Percentiles rank a stretch among this genome's conserved stretches.
Evolutionary conservation across 30 jellyfish, hydroid and myxozoan species (phyloP).

Genomic region (Calvadosia cruxmelitensis): DNA sequence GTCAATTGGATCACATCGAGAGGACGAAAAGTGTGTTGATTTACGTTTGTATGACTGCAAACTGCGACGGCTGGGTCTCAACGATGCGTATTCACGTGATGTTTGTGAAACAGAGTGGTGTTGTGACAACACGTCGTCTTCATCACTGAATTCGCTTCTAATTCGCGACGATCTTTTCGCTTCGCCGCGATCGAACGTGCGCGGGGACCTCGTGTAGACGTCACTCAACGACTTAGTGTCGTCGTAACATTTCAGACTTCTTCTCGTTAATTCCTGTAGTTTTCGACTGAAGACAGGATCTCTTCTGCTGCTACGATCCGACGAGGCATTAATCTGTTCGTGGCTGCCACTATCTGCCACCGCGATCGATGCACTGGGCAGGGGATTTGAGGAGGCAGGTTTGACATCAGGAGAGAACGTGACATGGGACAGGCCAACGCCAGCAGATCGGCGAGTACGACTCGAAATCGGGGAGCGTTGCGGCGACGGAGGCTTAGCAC

Average conservation of each 20-base stretch:
- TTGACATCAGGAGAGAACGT: too few species aligned
- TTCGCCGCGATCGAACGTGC: too few species aligned
- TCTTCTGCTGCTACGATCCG: not conserved
- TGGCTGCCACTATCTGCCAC: too few species aligned
- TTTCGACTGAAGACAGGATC: too few species aligned
- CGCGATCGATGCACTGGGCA: too few species aligned
- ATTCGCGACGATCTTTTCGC: not conserved
- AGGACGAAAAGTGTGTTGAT: not conserved
- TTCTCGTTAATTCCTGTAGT: too few species aligned
- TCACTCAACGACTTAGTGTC: too few species aligned
- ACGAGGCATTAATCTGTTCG: too few species aligned
- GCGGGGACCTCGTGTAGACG: too few species aligned
- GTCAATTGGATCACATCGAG: not conserved
- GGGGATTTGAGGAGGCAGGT: too few species aligned
- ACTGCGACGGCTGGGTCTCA: not conserved
- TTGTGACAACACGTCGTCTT: not conserved
- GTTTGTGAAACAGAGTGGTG: not conserved
- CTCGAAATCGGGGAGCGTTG: not conserved
- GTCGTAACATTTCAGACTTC: too few species aligned
- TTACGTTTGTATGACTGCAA: not conserved
- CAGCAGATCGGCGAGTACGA: not conserved
- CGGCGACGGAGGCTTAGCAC: not conserved
- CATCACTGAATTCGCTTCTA: not conserved
- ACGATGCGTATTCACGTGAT: not conserved
- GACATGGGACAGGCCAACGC: too few species aligned